Evolutionary conservation across 2,113 vertebrate species (phyloP).

Genomic region (Jacana jacana): DNA sequence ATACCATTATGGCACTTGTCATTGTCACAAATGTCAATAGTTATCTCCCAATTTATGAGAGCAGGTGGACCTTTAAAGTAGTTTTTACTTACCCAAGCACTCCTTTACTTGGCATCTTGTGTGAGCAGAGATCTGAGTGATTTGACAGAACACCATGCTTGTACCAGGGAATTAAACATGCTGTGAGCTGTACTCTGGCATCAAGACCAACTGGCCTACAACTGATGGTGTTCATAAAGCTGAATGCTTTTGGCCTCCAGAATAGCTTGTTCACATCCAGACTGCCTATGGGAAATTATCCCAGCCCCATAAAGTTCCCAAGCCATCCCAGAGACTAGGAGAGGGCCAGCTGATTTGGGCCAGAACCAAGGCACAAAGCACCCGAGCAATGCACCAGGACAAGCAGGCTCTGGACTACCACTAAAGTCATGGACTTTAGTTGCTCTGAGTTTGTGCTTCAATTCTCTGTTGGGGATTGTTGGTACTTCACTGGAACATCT

Average conservation of each 20-base stretch:
- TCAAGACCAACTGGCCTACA: neutral
- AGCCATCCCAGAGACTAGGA: neutral
- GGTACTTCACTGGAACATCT: neutral
- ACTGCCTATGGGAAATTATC: neutral
- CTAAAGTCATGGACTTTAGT: neutral
- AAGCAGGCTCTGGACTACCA: neutral
- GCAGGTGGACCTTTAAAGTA: neutral
- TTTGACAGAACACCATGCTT: neutral
- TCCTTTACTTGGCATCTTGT: neutral
- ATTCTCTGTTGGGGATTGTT: neutral
- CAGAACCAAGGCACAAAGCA: neutral
- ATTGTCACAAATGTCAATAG: neutral
- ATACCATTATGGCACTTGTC: neutral
- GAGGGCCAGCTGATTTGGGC: neutral
- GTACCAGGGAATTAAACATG: neutral
- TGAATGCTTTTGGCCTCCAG: neutral
- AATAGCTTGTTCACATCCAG: neutral
- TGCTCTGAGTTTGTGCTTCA: neutral
- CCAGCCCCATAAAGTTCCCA: neutral
- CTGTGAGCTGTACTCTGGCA: neutral
- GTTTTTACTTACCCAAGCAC: neutral
- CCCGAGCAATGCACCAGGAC: neutral
- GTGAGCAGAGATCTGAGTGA: neutral
- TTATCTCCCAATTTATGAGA: neutral
- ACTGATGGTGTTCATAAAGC: neutral